Percentiles rank a stretch among this genome's conserved stretches.
phyloP scores from a whole-genome alignment of 2,797 vertebrate genomes.

The Enteromius mattozi region DNA sequence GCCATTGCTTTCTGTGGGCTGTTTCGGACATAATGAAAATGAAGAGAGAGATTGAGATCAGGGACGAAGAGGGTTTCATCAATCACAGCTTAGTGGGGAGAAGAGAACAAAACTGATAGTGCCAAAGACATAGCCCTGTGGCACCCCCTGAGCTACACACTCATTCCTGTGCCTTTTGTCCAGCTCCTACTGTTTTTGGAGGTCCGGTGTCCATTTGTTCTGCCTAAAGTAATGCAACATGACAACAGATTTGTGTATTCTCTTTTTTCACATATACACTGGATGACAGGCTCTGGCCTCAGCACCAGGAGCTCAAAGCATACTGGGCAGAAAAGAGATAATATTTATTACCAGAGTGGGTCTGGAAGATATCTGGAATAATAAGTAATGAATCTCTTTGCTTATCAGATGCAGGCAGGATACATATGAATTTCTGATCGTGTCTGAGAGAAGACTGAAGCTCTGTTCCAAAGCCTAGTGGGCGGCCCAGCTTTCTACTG shows the following conservation, averaged over 20 bases:
- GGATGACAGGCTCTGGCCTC: constrained; percentile 26
- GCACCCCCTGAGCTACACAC: constrained; percentile 53
- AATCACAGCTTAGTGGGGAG: constrained; percentile 73
- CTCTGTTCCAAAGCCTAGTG: constrained; percentile 1
- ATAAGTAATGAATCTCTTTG: constrained; percentile 16
- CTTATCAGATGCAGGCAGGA: background rate
- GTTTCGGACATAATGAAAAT: constrained; percentile 74
- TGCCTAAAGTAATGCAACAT: constrained; percentile 22
- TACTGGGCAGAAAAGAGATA: constrained; percentile 17
- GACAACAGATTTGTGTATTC: constrained; percentile 40
- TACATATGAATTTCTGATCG: background rate
- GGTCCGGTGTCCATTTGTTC: constrained; percentile 22
- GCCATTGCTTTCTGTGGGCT: constrained; percentile 54
- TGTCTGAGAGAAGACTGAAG: background rate
- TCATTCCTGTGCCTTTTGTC: constrained; percentile 45
- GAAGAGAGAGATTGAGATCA: constrained; percentile 75
- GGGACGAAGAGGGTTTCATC: constrained; percentile 72
- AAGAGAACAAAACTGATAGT: constrained; percentile 61
- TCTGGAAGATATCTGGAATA: constrained; percentile 14
- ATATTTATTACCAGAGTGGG: constrained; percentile 30
- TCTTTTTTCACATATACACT: constrained; percentile 24
- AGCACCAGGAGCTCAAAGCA: constrained; percentile 3
- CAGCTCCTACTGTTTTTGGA: constrained; percentile 34
- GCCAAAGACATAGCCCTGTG: constrained; percentile 66
- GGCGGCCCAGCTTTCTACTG: background rate